Base-by-base conservation (phyloP, 2,113 vertebrate species). In the Lophotis ruficrista region DNA sequence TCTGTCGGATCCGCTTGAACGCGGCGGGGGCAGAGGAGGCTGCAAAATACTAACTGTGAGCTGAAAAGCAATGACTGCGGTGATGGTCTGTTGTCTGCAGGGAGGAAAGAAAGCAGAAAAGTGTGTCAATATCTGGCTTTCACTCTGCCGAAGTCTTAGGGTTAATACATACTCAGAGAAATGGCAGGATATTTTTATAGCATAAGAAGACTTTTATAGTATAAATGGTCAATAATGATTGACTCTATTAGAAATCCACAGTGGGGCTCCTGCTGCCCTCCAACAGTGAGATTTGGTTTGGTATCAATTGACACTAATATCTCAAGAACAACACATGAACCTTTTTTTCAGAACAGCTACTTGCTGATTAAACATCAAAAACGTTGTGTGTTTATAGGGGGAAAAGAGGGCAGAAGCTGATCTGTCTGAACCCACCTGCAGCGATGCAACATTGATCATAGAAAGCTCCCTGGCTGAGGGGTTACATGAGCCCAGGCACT, bases 401-500 rank as follows among this genome's bases (percentile, higher is more conserved):
- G 5, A 4, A 0, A 3, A 2, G 56, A n/a, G 57, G 23, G 8
- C 4, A 71, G 56, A 75, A 89, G 3, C 5, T 30, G 38, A 2
- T 79, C 43, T 78, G 30, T 16, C 37, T 41, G 25, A 23, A n/a
- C 3, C 5, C 43, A 24, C 13, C 4, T 56, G 41, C 19, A 85
- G 48, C 2, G 0, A 21, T 30, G 22, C 43, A 25, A 7, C 15
- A 31, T 20, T 73, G n/a, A 43, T 5, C 6, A 4, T 18, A 66
- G 31, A 27, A 13, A 68, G 21, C 9, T 53, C 30, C 24, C 35
- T 33, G 61, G 11, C 37, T 47, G 19, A 84, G 56, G 20, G 25
- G 5, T 47, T 72, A 20, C 0, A 0, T 8, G 21, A 77, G 6
- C 18, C 19, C 7, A 2, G 19, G 22, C 27, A 62, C 33, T 43